Conservation (phyloP, 2,113 vertebrate species). For the Gopherus evgoodei region DNA sequence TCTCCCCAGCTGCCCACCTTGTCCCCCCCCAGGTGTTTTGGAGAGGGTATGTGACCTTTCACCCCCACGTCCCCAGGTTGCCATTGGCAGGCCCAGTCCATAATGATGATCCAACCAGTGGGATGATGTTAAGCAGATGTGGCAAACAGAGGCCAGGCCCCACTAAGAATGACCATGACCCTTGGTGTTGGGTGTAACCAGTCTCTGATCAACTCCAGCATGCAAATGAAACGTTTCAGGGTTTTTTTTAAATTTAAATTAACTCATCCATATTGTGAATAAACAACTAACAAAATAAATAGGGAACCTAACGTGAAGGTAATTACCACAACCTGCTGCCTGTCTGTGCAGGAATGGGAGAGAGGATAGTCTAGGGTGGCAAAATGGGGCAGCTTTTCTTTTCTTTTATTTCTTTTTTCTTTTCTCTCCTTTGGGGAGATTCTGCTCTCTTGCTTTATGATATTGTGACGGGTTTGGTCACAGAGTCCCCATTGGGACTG, state of each 20-base stretch:
- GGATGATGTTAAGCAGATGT: neutral
- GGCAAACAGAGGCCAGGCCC: neutral
- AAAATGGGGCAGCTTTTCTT: neutral
- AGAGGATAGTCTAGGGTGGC: neutral
- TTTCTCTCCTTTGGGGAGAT: neutral
- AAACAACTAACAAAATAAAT: neutral
- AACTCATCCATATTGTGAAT: neutral
- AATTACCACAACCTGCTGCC: neutral
- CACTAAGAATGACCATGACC: neutral
- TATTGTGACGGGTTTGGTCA: no score
- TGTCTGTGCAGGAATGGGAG: neutral
- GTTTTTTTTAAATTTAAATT: neutral
- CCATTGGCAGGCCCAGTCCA: neutral
- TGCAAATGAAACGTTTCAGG: neutral
- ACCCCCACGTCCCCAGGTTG: no score
- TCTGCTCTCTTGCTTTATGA: neutral
- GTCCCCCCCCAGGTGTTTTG: no score
- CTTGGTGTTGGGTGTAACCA: neutral
- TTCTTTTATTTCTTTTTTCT: neutral
- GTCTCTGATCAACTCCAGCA: neutral
- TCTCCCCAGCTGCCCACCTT: no score
- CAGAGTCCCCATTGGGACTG: no score
- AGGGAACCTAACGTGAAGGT: neutral
- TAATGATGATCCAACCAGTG: no score
- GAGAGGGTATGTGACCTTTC: no score